phyloP scores from a whole-genome alignment of 1,140 invertebrate species.

The Hyles vespertilio region DNA sequence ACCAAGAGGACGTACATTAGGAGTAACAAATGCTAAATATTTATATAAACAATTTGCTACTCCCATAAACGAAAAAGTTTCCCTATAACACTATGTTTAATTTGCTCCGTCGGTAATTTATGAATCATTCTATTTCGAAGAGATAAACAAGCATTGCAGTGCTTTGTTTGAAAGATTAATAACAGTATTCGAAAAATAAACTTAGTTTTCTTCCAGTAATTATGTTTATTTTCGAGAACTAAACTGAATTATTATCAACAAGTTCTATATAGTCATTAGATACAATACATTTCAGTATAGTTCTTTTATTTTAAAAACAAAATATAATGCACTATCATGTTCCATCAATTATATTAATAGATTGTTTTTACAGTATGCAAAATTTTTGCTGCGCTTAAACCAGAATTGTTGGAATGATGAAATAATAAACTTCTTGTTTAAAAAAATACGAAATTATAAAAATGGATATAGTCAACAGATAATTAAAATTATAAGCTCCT shows the following conservation, averaged over 20 bases:
- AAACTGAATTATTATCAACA: no score
- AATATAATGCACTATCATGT: neutral
- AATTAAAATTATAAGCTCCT: no score
- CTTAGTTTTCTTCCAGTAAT: neutral
- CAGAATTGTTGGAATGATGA: no score
- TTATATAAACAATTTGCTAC: conserved; percentile 37
- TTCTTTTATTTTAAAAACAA: neutral
- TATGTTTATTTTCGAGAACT: neutral
- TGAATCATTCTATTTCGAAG: conserved; percentile 19
- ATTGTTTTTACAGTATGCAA: no score
- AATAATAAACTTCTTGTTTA: no score
- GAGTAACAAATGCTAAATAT: conserved; percentile 32
- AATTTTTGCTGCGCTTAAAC: no score
- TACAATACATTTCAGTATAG: no score
- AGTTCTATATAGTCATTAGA: no score
- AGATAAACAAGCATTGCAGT: neutral
- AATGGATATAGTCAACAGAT: no score
- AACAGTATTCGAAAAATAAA: neutral
- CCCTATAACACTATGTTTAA: conserved; percentile 42
- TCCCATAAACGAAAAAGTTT: conserved; percentile 35
- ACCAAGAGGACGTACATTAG: neutral
- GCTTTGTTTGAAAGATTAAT: neutral
- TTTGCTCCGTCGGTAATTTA: conserved; percentile 30
- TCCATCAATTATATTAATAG: no score
- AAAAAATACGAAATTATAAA: no score